Base-by-base conservation (phyloP, 2,797 vertebrate species). In the Heteromormyrus szaboi region DNA sequence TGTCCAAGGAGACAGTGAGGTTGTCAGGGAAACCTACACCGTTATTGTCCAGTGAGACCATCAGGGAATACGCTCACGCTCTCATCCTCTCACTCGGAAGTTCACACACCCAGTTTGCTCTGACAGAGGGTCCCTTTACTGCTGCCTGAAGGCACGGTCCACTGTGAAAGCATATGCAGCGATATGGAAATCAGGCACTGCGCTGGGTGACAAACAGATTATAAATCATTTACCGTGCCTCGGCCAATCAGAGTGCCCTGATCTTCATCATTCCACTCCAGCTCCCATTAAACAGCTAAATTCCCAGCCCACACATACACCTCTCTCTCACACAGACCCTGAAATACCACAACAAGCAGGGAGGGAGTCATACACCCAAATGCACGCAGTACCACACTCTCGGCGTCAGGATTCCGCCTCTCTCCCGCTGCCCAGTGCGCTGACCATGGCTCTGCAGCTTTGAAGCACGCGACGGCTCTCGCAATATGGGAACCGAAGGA, bases 201-300 rank as follows among this genome's bases (percentile, higher is more conserved):
- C 91, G 81, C 90, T 29, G 62, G 91, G 90, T 89, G 89, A 91
- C 90, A 91, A 90, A 87, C 89, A 87, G 91, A 91, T 93, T 92
- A 93, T 92, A 92, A 92, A 92, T 92, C 89, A 91, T 92, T 93
- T 91, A 91, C 48, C 65, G 50, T 89, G 79, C 81, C 86, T 85
- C 89, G 87, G 88, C 93, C 93, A 93, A 93, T 94, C 90, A 88
- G 88, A 89, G 62, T 11, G 85, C 87, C 81, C 29, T 7, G 46
- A 87, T 89, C 44, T 87, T 88, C 89, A 93, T 92, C 91, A 90
- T 85, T 92, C 91, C 92, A 90, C 89, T 91, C 83, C 89, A 92
- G 90, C 89, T 29, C 90, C 87, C 89, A 90, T 91, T n/a, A 89
- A 91, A 90, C 56, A 89, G 76, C 53, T 72, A 89, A 41, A 72